Evolutionary conservation across 2,797 vertebrate species (phyloP).

Genomic region (Microctenopoma stevenorrisi): DNA sequence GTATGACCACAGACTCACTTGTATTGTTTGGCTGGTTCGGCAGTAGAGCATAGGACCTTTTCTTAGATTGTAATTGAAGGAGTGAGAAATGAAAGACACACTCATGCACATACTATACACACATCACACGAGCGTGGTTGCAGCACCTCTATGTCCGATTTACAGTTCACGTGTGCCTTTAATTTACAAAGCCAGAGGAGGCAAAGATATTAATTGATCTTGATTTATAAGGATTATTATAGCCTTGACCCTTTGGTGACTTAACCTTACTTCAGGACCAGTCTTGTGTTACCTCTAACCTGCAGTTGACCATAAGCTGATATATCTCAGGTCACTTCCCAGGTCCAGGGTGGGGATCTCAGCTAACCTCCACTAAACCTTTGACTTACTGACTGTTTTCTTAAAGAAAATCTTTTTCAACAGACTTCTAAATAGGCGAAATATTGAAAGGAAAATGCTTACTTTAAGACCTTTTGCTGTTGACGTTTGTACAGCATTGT

Average conservation of each 20-base stretch:
- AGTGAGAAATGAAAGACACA: constrained; percentile 34
- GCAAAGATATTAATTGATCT: constrained; percentile 67
- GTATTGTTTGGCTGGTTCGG: constrained; percentile 42
- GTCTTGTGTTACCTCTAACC: constrained; percentile 59
- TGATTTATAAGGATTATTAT: constrained; percentile 71
- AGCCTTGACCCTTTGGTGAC: constrained; percentile 60
- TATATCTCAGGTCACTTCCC: constrained; percentile 50
- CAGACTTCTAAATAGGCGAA: too few species aligned
- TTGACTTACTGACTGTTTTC: constrained; percentile 33
- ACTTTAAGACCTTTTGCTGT: too few species aligned
- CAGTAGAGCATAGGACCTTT: constrained; percentile 39
- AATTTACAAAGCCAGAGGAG: constrained; percentile 49
- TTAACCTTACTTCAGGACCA: constrained; percentile 29
- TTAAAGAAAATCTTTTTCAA: too few species aligned
- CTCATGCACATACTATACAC: constrained; percentile 26
- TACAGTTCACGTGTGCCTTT: constrained; percentile 58
- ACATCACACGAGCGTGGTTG: constrained; percentile 30
- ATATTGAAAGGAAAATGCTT: too few species aligned
- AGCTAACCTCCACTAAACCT: constrained; percentile 61
- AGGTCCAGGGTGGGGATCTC: constrained; percentile 37
- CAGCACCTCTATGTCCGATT: constrained; percentile 56
- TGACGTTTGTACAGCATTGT: background rate
- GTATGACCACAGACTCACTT: constrained; percentile 15
- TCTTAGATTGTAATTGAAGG: constrained; percentile 44
- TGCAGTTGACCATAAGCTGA: constrained; percentile 28